Evolutionary conservation across 2,113 vertebrate species (phyloP).

Genomic region (Leucoraja erinaceus): DNA sequence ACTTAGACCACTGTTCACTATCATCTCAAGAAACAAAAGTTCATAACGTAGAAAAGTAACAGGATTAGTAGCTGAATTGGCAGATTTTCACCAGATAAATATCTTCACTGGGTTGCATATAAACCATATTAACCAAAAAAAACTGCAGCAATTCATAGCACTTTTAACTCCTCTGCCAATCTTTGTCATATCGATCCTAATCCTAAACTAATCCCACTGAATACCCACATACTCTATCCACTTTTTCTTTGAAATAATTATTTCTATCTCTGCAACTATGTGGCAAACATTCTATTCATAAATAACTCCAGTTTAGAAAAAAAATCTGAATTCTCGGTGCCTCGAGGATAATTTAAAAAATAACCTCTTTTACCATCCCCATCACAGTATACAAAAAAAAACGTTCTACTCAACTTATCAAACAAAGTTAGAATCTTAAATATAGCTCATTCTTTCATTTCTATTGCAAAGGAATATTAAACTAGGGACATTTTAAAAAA

Average conservation of each 20-base stretch:
- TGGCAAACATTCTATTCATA: background rate
- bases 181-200: background rate
- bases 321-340: background rate
- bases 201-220: background rate
- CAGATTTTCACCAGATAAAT: background rate
- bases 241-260: no score
- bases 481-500: no score
- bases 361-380: no score
- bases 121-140: background rate
- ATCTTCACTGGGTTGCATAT: background rate
- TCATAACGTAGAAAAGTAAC: no score
- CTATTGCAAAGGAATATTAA: background rate
- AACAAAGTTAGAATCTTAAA: background rate
- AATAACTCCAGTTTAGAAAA: background rate
- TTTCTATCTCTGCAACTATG: background rate
- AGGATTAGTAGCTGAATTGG: background rate
- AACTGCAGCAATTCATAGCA: background rate
- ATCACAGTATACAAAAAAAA: no score
- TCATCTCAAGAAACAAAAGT: background rate
- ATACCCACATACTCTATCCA: no score
- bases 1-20: background rate
- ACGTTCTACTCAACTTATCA: background rate
- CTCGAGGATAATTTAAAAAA: background rate
- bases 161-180: background rate
- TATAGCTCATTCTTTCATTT: background rate